phyloP scores from a whole-genome alignment of 2,888 invertebrate genomes.

The Caenorhabditis zanzibari region DNA sequence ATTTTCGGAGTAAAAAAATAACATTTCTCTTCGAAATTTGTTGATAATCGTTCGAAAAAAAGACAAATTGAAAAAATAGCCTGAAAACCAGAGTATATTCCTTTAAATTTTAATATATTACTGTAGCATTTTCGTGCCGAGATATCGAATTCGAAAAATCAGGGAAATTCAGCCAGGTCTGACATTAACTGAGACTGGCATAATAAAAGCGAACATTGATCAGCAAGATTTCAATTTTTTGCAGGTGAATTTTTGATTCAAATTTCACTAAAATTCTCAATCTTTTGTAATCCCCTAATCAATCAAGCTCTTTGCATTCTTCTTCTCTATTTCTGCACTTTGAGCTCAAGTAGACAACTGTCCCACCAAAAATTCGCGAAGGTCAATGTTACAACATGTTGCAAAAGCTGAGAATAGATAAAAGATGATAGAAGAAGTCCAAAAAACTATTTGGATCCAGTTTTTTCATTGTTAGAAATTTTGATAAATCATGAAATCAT shows the following conservation, averaged over 20 bases:
- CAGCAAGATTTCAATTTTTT: background rate
- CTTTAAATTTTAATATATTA: no score
- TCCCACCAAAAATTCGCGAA: background rate
- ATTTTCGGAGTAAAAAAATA: no score
- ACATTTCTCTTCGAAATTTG: no score
- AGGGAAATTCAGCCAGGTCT: no score
- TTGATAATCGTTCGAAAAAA: no score
- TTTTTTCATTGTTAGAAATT: background rate
- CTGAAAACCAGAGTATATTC: no score
- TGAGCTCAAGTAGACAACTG: background rate
- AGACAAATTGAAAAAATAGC: no score
- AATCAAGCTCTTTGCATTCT: no score
- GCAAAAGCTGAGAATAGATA: background rate
- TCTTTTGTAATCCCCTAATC: no score
- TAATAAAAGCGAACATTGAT: background rate
- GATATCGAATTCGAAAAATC: no score
- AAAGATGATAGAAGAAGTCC: background rate
- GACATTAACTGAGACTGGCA: no score
- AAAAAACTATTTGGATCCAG: constrained; percentile 1
- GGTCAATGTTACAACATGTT: constrained; percentile 25
- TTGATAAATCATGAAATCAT: background rate
- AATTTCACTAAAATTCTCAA: background rate
- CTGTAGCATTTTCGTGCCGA: no score
- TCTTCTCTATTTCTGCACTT: background rate
- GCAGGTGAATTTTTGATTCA: background rate